These are phyloP conservation scores for Macroramphosus scolopax DNA, from an alignment of 2,797 vertebrate genomes.

Conservation along the genomic window DNA sequence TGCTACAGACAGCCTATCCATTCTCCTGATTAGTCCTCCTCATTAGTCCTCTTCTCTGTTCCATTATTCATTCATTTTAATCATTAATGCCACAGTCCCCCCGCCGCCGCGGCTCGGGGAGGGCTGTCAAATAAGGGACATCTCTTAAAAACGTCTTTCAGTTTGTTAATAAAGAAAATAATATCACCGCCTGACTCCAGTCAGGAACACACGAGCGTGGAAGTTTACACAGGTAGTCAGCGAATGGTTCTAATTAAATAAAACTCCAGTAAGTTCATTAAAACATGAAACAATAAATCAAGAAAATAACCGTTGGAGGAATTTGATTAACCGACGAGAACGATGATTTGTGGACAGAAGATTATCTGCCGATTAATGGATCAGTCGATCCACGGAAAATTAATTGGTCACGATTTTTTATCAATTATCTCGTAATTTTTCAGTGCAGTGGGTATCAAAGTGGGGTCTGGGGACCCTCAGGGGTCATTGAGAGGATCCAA, in stretches of 20 bases:
- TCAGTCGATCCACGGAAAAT: not conserved
- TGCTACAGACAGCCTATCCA: constrained; percentile 48
- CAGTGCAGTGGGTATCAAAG: too few species aligned
- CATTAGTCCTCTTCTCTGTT: constrained; percentile 41
- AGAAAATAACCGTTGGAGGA: not conserved
- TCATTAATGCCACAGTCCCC: constrained; percentile 34
- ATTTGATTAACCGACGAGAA: not conserved
- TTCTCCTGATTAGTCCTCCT: constrained; percentile 53
- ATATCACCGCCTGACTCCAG: too few species aligned
- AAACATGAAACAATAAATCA: not conserved
- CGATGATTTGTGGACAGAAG: not conserved
- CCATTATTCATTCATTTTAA: constrained; percentile 41
- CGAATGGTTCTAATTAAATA: too few species aligned
- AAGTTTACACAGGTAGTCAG: too few species aligned
- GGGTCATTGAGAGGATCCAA: too few species aligned
- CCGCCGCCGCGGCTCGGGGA: constrained; percentile 6
- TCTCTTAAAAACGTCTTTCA: constrained; percentile 23
- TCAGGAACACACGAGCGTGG: too few species aligned
- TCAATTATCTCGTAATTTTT: too few species aligned
- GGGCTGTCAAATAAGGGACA: constrained; percentile 13
- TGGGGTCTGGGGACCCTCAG: too few species aligned
- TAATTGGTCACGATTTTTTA: too few species aligned
- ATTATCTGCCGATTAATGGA: too few species aligned
- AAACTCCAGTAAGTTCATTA: too few species aligned
- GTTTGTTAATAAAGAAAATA: constrained; percentile 1